Evolutionary conservation across 2,113 vertebrate genomes (phyloP).

Genomic region (Ciconia maguari): DNA sequence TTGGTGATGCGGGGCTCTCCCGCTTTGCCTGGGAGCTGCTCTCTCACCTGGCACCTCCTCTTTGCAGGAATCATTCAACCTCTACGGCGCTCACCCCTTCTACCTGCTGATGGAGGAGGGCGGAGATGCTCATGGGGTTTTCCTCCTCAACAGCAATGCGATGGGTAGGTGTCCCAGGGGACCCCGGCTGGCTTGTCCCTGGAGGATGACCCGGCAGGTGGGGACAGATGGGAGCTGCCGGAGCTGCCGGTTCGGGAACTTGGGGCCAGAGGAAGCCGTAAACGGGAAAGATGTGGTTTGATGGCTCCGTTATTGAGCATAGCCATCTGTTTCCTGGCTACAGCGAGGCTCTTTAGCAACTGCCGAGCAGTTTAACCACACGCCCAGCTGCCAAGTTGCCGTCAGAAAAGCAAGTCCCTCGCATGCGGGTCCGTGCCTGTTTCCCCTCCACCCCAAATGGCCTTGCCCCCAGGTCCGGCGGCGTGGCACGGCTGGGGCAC

Average conservation of each 20-base stretch:
- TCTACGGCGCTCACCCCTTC: conserved; percentile 89
- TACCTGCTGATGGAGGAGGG: conserved; percentile 85
- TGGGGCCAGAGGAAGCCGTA: not conserved
- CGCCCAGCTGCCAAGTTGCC: not conserved
- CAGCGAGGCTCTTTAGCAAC: conserved; percentile 59
- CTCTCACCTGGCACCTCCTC: not conserved
- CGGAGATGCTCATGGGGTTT: conserved; percentile 83
- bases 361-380: conserved; percentile 65
- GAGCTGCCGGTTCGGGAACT: not conserved
- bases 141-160: conserved; percentile 83
- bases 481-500: fast-evolving
- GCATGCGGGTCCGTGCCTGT: fast-evolving
- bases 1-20: not conserved
- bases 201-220: not conserved
- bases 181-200: not conserved
- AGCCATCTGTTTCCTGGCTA: conserved; percentile 74
- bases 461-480: not conserved
- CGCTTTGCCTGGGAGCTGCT: not conserved
- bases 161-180: conserved; percentile 67
- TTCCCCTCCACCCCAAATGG: not conserved
- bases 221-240: not conserved
- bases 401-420: not conserved
- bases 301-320: conserved; percentile 11
- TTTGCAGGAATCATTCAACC: conserved; percentile 81
- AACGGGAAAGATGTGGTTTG: conserved; percentile 54